Percentiles rank a stretch among this genome's conserved stretches.
These are phyloP conservation scores for Epinotia demarniana DNA, from an alignment of 2,888 invertebrate species.

Conservation along the genomic window DNA sequence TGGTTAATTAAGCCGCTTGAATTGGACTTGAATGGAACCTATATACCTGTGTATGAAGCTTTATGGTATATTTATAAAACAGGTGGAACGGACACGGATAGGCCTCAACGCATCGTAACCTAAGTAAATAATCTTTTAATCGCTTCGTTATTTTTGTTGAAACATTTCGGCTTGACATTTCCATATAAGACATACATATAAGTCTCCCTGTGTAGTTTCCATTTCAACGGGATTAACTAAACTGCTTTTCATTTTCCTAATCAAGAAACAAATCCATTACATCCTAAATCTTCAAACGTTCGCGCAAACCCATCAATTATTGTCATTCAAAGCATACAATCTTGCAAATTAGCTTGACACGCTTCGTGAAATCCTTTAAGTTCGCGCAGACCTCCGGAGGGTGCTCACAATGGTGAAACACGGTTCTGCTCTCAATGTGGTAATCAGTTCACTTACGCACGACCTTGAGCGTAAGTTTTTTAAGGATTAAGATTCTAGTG, in stretches of 20 bases:
- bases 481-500: background rate
- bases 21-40: too few relatives aligned
- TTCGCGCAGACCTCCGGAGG: constrained; percentile 17
- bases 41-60: too few relatives aligned
- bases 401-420: constrained; percentile 30
- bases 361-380: constrained; percentile 23
- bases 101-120: too few relatives aligned
- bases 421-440: constrained; percentile 32
- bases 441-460: constrained; percentile 26
- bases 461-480: constrained; percentile 8
- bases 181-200: background rate
- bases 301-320: constrained; percentile 28
- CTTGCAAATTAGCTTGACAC: constrained; percentile 35
- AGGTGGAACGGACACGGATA: too few relatives aligned
- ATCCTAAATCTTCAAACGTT: constrained; percentile 7
- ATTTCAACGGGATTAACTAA: constrained; percentile 3
- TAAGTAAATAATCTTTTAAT: background rate
- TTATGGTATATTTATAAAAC: too few relatives aligned
- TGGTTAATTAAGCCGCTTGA: too few relatives aligned
- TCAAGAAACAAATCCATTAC: constrained; percentile 12
- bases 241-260: background rate
- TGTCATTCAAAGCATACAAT: constrained; percentile 26
- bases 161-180: too few relatives aligned
- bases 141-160: too few relatives aligned
- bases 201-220: too few relatives aligned